Evolutionary conservation across 2,888 invertebrate species (phyloP).

Genomic region (Hypercompe scribonia): DNA sequence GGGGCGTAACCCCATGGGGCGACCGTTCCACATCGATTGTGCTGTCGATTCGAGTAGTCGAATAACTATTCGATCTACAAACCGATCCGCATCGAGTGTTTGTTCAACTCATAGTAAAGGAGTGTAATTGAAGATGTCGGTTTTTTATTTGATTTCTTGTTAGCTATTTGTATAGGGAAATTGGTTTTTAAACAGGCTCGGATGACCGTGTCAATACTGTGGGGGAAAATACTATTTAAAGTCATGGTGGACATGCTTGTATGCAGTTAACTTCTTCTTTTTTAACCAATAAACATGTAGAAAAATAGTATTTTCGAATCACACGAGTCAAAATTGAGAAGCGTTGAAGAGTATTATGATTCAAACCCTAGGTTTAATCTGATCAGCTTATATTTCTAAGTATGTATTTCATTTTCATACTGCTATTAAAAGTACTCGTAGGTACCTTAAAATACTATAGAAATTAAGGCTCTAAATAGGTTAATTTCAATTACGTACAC

Average conservation of each 20-base stretch:
- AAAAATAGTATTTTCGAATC: background rate
- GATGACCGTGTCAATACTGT: conserved; percentile 47
- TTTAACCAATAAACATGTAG: background rate
- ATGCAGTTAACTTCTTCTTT: background rate
- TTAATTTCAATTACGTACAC: too few relatives aligned
- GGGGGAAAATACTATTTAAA: conserved; percentile 16
- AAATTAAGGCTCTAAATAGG: too few relatives aligned
- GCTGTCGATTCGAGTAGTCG: conserved; percentile 51
- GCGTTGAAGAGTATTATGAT: too few relatives aligned
- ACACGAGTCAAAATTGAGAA: too few relatives aligned
- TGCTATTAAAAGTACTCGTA: too few relatives aligned
- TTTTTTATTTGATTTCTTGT: conserved; percentile 61
- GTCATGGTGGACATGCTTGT: background rate
- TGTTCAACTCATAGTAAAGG: conserved; percentile 60
- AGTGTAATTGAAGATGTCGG: conserved; percentile 68
- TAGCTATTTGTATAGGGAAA: conserved; percentile 64
- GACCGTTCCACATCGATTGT: conserved; percentile 53
- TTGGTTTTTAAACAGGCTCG: conserved; percentile 67
- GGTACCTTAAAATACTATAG: too few relatives aligned
- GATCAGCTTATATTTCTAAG: too few relatives aligned
- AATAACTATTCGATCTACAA: conserved; percentile 56
- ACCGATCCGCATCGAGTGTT: conserved; percentile 63
- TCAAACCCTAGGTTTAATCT: too few relatives aligned
- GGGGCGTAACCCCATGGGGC: conserved; percentile 43
- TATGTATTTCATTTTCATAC: too few relatives aligned